Conservation (phyloP, 2,888 invertebrate genomes). For the Mimachlamys varia region DNA sequence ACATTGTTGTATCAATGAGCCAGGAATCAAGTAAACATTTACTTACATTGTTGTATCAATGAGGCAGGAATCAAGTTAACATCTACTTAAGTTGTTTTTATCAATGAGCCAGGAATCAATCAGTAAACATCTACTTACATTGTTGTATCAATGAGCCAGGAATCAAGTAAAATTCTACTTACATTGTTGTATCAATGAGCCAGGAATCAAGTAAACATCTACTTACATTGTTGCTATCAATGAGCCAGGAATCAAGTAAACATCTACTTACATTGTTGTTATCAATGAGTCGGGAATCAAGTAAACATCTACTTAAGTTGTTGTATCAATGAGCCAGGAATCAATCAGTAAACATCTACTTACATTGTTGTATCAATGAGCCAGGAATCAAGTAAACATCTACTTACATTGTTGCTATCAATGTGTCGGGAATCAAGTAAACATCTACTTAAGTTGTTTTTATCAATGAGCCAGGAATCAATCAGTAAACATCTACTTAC, state of each 20-base stretch:
- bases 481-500: too few relatives aligned
- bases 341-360: too few relatives aligned
- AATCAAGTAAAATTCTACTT: background rate
- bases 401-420: too few relatives aligned
- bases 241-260: background rate
- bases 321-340: too few relatives aligned
- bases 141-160: background rate
- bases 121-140: constrained; percentile 50
- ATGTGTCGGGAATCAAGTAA: too few relatives aligned
- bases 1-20: constrained; percentile 48
- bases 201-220: background rate
- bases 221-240: constrained; percentile 52
- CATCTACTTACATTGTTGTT: constrained; percentile 52
- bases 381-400: too few relatives aligned
- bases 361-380: too few relatives aligned
- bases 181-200: constrained; percentile 48
- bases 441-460: too few relatives aligned
- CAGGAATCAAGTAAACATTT: background rate
- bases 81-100: constrained; percentile 52
- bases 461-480: too few relatives aligned
- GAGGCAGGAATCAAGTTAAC: background rate
- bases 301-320: too few relatives aligned
- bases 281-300: too few relatives aligned
- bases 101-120: background rate
- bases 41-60: constrained; percentile 52